Evolutionary conservation across 1,140 invertebrate species (phyloP).

Genomic region (Kradibia gibbosae): DNA sequence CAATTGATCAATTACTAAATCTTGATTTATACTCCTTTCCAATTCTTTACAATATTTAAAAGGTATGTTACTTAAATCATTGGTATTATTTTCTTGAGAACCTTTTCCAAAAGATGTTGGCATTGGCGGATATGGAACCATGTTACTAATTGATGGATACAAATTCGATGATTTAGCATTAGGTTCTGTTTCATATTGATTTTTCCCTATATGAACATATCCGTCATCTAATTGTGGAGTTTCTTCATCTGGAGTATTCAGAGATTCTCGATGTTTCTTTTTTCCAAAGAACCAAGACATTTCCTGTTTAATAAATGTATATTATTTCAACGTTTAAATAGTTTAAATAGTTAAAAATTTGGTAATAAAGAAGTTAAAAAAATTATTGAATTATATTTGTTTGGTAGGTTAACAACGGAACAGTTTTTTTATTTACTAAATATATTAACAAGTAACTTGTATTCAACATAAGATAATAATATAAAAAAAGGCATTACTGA

Average conservation of each 20-base stretch:
- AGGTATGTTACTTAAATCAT: slow-evolving; percentile 64
- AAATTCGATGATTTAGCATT: slow-evolving; percentile 45
- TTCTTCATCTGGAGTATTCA: slow-evolving; percentile 59
- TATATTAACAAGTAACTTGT: too few relatives aligned
- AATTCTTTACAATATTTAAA: slow-evolving; percentile 65
- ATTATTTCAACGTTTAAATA: neutral
- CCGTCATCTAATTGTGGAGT: slow-evolving; percentile 54
- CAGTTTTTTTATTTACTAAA: too few relatives aligned
- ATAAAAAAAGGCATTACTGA: too few relatives aligned
- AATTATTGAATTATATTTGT: too few relatives aligned
- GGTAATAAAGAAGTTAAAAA: too few relatives aligned
- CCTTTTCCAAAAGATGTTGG: slow-evolving; percentile 45
- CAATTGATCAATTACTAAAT: slow-evolving; percentile 63
- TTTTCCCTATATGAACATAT: slow-evolving; percentile 62
- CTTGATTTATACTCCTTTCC: slow-evolving; percentile 57
- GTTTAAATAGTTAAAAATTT: too few relatives aligned
- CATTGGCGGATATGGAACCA: slow-evolving; percentile 38
- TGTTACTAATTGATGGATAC: slow-evolving; percentile 60
- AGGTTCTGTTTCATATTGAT: slow-evolving; percentile 45
- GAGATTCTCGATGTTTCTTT: slow-evolving; percentile 67
- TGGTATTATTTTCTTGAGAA: slow-evolving; percentile 56
- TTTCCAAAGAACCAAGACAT: slow-evolving; percentile 72
- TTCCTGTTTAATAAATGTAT: slow-evolving; percentile 49
- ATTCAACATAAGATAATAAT: too few relatives aligned
- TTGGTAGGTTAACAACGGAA: too few relatives aligned